Base-by-base conservation (phyloP, 2,888 invertebrate species). In the Aleiodes alternator region DNA sequence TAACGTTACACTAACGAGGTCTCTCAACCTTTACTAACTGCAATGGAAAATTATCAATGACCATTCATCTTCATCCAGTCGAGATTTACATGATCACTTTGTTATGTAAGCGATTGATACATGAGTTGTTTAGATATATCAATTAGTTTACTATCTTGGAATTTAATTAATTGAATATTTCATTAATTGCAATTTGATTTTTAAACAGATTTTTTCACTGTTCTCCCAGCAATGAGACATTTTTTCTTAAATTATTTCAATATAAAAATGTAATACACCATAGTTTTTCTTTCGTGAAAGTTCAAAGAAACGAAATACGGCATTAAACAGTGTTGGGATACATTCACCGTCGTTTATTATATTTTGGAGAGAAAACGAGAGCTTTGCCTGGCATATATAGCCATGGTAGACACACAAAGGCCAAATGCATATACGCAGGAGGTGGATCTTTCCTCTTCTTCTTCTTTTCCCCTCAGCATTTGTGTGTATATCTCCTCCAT, bases 41-140 rank as follows among this genome's bases (percentile, higher is more conserved):
- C 66, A 59, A 69, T 53, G 64, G 75, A 43, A 75, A 72, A 78
- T 78, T 73, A 73, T 78, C 77, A 78, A 75, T 78, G 77, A 78
- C 73, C 77, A 78, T 78, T 78, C 77, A 75, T 78, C 77, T 78
- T 73, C 75, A 70, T 75, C 77, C 73, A 68, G 77, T 74, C 74
- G 74, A 72, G 69, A 38, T 77, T 75, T 75, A 77, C 73, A 72
- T 59, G 70, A 75, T 75, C 69, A 56, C 68, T 31, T 31, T 12
- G 16, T 61, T 61, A 61, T 31, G 61, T 14, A 61, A 61, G 3
- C n/a, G 12, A 6, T 16, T 61, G 61, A 38, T 14, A 64, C 8
- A 12, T 16, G 43, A 23, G 16, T 16, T 64, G 23, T 14, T 64
- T 48, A 64, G 34, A 64, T 48, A 64, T 64, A 34, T 34, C 34